A percentile compares a stretch with the other conserved stretches of the same genome.
These are phyloP conservation scores for Triplophysa bombifrons DNA, from an alignment of 2,797 vertebrate genomes.

Conservation along the genomic window DNA sequence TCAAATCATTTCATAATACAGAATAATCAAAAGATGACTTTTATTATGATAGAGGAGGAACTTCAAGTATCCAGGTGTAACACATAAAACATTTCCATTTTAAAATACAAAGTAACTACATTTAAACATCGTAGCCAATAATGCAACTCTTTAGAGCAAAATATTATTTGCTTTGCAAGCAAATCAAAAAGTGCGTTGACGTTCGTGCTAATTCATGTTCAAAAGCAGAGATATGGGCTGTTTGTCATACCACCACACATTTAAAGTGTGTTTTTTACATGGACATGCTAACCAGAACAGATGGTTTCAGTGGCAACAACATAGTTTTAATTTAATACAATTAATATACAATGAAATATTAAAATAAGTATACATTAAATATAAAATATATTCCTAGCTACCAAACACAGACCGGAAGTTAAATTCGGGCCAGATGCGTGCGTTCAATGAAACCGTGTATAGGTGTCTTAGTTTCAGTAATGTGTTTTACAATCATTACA, in stretches of 20 bases:
- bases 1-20: neutral
- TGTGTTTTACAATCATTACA: slow-evolving; percentile 55
- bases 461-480: neutral
- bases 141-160: neutral
- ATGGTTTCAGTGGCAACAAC: neutral
- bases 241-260: neutral
- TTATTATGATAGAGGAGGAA: neutral
- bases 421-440: too few species aligned
- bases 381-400: too few species aligned
- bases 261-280: neutral
- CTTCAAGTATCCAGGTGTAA: neutral
- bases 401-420: too few species aligned
- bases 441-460: neutral
- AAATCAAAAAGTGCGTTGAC: neutral
- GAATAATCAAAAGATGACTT: slow-evolving; percentile 8
- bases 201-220: too few species aligned
- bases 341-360: too few species aligned
- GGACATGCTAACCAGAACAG: neutral
- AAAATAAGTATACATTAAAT: too few species aligned
- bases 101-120: neutral
- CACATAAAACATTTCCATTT: slow-evolving; percentile 7
- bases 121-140: neutral
- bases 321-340: too few species aligned
- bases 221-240: slow-evolving; percentile 3
- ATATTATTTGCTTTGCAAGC: neutral